Base-by-base conservation (phyloP, 2,113 vertebrate genomes). In the Chaenogobius annularis region DNA sequence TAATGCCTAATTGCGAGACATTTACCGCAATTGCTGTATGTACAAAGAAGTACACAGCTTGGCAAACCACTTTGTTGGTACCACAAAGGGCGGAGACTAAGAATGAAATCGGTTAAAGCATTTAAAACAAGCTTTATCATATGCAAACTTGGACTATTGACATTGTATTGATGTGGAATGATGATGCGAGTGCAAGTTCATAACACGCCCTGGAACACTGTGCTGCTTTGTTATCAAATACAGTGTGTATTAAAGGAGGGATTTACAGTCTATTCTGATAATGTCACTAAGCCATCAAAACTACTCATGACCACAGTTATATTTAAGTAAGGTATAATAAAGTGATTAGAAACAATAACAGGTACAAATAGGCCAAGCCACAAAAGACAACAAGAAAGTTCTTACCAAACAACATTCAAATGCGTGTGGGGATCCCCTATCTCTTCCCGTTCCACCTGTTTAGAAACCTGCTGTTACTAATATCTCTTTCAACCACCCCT, bases 401-500 rank as follows among this genome's bases (percentile, higher is more conserved):
- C 14, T 26, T 61, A 61, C 22, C 15, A 35, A 61, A 35, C 55
- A 26, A 3, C 14, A 61, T 35, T 61, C 13, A 61, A 61, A 35
- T 17, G 58, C 35, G 58, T 35, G 7, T 20, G 15, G 12, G 12
- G 23, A 43, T 63, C 61, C 17, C 22, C 68, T 73, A 15, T 64
- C 72, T 19, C n/a, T 23, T 19, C 44, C 61, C 55, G 37, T 43
- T 69, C 73, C 68, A 55, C 73, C 50, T 71, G 54, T 68, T 15
- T 58, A 69, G 20, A 64, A 10, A 14, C 19, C 59, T 52, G 85
- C 83, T 68, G 89, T 87, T 74, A 20, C 66, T 35, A 70, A 61
- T 63, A 79, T 87, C 82, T 86, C 83, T 78, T 83, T 75, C 62
- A 83, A 80, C 79, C 74, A 58, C 69, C 66, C 26, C 66, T 79